Base-by-base conservation (phyloP, 2,797 vertebrate species). In the Pogonophryne albipinna region DNA sequence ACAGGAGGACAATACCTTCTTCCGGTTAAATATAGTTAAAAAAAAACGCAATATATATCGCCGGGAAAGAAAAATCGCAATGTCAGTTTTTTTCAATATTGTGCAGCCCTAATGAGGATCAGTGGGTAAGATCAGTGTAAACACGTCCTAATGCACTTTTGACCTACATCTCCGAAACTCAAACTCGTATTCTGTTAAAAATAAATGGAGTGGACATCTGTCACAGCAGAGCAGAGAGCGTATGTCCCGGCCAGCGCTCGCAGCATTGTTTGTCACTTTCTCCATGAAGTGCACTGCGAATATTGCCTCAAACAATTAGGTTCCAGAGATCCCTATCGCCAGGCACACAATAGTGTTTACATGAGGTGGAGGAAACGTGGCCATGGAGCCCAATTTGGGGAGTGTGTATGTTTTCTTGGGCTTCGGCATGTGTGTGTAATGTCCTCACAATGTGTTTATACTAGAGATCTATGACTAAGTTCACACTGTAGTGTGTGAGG, bases 311-410 rank as follows among this genome's bases (percentile, higher is more conserved):
- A 93, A 95, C 94, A 94, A 95, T 95, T 94, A 94, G 82, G 87
- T 79, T 65, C 77, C 76, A 85, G 90, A 83, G 94, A 95, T 95
- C 86, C 73, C 80, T 94, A 95, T 95, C 94, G 38, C 73, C 58
- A 46, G 8, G 34, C 47, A 84, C 88, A 95, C 94, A 95, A 95
- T 95, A 93, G 94, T 94, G 94, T 95, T 95, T 94, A 95, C 90
- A 86, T 55, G 86, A 61, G 12, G n/a, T 1, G 7, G 80, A 94
- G 94, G 95, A 95, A 95, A 83, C 46, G 80, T 87, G 87, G 92
- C 91, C 89, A 92, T 90, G 87, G 93, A 94, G 90, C 88, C 79
- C 80, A 85, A 82, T 89, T 84, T 72, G 52, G 71, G 85, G 81
- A 87, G 88, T 87, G 89, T 85, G 89, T 82, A 57, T 74, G 77